Percentiles rank a stretch among this genome's conserved stretches.
Evolutionary conservation across 2,113 vertebrate species (phyloP).

Genomic region (Sorex araneus): DNA sequence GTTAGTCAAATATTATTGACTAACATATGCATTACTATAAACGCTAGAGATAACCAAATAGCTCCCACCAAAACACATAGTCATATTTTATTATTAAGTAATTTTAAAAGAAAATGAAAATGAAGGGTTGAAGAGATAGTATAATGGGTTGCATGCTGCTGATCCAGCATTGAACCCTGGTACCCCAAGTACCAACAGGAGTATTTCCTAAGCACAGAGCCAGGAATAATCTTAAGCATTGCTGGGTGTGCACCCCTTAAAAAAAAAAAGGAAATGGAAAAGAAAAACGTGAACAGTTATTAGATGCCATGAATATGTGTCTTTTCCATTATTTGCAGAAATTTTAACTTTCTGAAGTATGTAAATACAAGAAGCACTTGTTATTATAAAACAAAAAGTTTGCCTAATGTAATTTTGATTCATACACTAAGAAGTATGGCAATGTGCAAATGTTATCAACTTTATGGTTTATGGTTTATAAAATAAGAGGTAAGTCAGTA

Average conservation of each 20-base stretch:
- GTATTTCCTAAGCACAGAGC: no score
- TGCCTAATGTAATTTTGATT: conserved; percentile 1
- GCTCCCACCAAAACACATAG: not conserved
- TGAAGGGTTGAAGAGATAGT: not conserved
- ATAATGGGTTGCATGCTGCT: no score
- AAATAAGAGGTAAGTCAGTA: not conserved
- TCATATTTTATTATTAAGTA: conserved; percentile 8
- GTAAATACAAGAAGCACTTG: not conserved
- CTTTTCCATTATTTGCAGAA: conserved; percentile 22
- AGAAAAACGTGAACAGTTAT: not conserved
- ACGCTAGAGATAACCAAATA: not conserved
- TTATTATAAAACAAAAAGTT: conserved; percentile 5
- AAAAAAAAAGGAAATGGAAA: no score
- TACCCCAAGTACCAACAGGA: no score
- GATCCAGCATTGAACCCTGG: no score
- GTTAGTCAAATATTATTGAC: conserved; percentile 50
- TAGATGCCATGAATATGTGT: not conserved
- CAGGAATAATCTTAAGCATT: no score
- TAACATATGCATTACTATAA: not conserved
- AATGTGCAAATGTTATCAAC: conserved; percentile 18
- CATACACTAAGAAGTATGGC: not conserved
- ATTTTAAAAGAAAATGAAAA: not conserved
- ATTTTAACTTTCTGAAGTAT: not conserved
- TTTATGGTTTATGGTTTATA: not conserved
- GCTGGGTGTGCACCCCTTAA: no score